Percentiles rank a stretch among this genome's conserved stretches.
phyloP scores from a whole-genome alignment of 2,888 invertebrate genomes.

The Ganaspis brasiliensis region DNA sequence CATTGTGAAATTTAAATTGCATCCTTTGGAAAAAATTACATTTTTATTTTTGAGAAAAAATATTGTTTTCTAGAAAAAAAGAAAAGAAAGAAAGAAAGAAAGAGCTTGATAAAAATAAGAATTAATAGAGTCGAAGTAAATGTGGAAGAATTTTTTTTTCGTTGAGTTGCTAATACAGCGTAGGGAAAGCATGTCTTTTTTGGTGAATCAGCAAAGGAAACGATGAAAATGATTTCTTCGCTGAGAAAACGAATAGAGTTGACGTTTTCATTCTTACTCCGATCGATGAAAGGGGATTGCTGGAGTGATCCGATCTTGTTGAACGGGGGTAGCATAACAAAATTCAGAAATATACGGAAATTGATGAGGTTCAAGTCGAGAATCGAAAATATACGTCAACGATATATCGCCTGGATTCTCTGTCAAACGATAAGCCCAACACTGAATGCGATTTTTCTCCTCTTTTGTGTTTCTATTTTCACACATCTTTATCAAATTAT shows the following conservation, averaged over 20 bases:
- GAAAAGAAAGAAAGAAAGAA: neutral
- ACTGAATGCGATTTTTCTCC: neutral
- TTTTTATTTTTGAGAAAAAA: too few relatives aligned
- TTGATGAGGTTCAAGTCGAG: conserved; percentile 56
- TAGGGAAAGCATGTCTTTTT: neutral
- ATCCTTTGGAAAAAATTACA: too few relatives aligned
- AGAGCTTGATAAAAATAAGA: too few relatives aligned
- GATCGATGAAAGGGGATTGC: conserved; percentile 35
- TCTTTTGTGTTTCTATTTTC: neutral
- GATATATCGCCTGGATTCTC: conserved; percentile 58
- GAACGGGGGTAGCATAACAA: conserved; percentile 54
- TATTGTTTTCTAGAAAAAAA: too few relatives aligned
- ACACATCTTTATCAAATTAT: conserved; percentile 14
- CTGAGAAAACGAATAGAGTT: conserved; percentile 41
- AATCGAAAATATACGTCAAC: conserved; percentile 59
- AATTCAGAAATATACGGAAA: conserved; percentile 62
- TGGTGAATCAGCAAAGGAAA: conserved; percentile 45
- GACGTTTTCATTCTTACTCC: conserved; percentile 29
- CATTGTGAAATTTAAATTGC: too few relatives aligned
- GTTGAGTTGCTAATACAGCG: neutral
- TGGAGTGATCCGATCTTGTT: conserved; percentile 25
- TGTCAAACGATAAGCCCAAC: conserved; percentile 45
- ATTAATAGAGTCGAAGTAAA: neutral
- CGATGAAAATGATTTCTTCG: conserved; percentile 55
- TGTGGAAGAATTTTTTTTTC: neutral